Base-by-base conservation (phyloP, 2,797 vertebrate species). In the Peromyscus aztecus region DNA sequence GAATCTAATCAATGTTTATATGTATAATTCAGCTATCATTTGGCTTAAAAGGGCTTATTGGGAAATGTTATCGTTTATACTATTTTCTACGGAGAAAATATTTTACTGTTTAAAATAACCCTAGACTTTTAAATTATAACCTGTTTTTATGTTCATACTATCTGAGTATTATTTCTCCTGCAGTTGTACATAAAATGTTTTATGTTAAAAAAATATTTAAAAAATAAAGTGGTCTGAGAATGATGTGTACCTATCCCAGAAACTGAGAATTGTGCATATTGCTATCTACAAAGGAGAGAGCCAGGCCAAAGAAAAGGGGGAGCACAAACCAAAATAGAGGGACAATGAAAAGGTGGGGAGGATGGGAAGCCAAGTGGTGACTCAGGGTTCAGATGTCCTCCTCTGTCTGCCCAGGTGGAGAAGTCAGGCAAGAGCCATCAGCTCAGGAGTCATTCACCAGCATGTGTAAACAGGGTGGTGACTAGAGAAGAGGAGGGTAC, bases 401-500 rank as follows among this genome's bases (percentile, higher is more conserved):
- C 89, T 93, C 80, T 81, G 34, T 49, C 57, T 52, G 19, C 81
- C 80, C 57, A 61, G 9, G 23, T 67, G 31, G 23, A 29, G 16
- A 49, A 31, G 76, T 76, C 61, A 84, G n/a, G 13, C 88, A 37
- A 61, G 61, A 90, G 37, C 5, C 67, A 23, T 27, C n/a, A 87
- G 31, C 29, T 77, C 81, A 37, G n/a, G 14, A 84, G 23, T 61
- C 14, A 5, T 67, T 93, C 52, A 84, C 76, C 73, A 29, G 46
- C 19, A 40, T 63, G 23, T 77, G 34, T 57, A 78, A 83, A 83
- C 89, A 40, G 57, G 81, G 88, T 11, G 52, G 61, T 86, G 40
- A 92, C 84, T 87, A 81, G 43, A 94, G 75, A 69, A 84, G 86
- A 23, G 89, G 96, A 71, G 73, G 24, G 71, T 86, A 19, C 49